phyloP scores from a whole-genome alignment of 30 jellyfish, hydroid and myxozoan genomes.

The Aurelia aurita region DNA sequence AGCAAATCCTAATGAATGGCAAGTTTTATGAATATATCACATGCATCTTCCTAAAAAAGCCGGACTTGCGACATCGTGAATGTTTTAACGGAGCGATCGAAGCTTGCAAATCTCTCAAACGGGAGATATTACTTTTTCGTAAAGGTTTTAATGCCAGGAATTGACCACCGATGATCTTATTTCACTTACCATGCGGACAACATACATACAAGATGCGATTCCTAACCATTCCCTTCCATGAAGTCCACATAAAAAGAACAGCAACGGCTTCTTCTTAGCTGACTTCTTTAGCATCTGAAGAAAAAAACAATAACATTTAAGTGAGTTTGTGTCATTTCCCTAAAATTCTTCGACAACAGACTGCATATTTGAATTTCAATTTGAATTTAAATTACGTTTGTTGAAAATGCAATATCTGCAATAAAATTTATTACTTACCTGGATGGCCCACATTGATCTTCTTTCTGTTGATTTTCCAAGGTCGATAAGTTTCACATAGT shows the following conservation, averaged over 20 bases:
- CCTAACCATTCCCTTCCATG: conserved; percentile 93
- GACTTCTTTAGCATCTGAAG: conserved; percentile 44
- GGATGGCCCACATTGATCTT: conserved; percentile 39
- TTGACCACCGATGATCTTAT: too few species aligned
- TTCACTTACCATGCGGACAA: conserved; percentile 75
- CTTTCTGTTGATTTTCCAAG: conserved; percentile 75
- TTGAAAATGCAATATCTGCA: neutral
- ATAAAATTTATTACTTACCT: conserved; percentile 17
- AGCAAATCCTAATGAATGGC: too few species aligned
- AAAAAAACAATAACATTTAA: too few species aligned
- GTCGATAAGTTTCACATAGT: conserved; percentile 34
- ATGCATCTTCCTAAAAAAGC: too few species aligned
- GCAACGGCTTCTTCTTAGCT: conserved; percentile 32
- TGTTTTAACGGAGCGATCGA: too few species aligned
- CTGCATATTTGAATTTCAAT: conserved; percentile 7
- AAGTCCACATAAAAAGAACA: conserved; percentile 80
- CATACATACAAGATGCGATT: conserved; percentile 78
- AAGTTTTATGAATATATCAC: too few species aligned
- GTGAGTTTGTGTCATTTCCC: too few species aligned
- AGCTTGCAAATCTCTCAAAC: too few species aligned
- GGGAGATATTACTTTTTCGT: too few species aligned
- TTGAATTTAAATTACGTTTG: neutral
- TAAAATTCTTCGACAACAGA: too few species aligned
- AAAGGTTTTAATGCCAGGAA: too few species aligned
- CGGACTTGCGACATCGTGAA: too few species aligned